Percentiles rank a stretch among this genome's conserved stretches.
phyloP scores from a whole-genome alignment of 1,140 invertebrate species.

The Aphaenogaster floridana region DNA sequence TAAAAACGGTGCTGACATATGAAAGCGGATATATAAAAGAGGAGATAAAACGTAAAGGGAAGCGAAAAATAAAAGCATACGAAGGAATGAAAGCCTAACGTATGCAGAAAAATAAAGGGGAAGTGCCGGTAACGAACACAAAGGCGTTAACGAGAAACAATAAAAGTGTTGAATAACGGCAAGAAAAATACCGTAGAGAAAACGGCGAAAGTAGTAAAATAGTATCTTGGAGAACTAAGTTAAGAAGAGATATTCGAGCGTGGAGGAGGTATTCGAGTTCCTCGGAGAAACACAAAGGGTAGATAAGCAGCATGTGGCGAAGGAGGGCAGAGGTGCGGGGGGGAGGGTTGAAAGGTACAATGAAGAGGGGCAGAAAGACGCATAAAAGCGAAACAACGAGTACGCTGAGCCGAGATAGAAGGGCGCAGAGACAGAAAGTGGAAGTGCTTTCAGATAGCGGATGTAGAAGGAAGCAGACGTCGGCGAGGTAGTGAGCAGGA shows the following conservation, averaged over 20 bases:
- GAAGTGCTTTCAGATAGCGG: constrained; percentile 61
- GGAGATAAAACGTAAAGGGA: not conserved
- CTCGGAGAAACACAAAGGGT: constrained; percentile 27
- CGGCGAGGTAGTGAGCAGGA: not conserved
- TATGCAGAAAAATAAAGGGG: constrained; percentile 48
- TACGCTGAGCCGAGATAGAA: not conserved
- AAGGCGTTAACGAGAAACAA: constrained; percentile 48
- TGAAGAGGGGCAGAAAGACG: constrained; percentile 12
- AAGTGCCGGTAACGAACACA: constrained; percentile 45
- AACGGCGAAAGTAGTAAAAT: constrained; percentile 51
- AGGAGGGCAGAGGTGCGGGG: not conserved
- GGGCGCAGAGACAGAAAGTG: constrained; percentile 15
- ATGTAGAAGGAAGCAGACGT: constrained; percentile 25
- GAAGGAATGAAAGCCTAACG: not conserved
- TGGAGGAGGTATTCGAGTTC: constrained; percentile 49
- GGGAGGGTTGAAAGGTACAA: constrained; percentile 26
- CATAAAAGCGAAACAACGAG: constrained; percentile 51
- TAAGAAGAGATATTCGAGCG: constrained; percentile 47
- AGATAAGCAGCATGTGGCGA: constrained; percentile 52
- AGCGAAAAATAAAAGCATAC: constrained; percentile 17
- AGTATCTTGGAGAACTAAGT: constrained; percentile 50
- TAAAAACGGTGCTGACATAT: constrained; percentile 36
- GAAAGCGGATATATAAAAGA: constrained; percentile 33
- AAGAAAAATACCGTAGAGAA: constrained; percentile 29
- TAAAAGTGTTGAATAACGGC: constrained; percentile 50